A percentile compares a stretch with the other conserved stretches of the same genome.
Evolutionary conservation across 2,797 vertebrate species (phyloP).

Genomic region (Sciurus vulgaris): DNA sequence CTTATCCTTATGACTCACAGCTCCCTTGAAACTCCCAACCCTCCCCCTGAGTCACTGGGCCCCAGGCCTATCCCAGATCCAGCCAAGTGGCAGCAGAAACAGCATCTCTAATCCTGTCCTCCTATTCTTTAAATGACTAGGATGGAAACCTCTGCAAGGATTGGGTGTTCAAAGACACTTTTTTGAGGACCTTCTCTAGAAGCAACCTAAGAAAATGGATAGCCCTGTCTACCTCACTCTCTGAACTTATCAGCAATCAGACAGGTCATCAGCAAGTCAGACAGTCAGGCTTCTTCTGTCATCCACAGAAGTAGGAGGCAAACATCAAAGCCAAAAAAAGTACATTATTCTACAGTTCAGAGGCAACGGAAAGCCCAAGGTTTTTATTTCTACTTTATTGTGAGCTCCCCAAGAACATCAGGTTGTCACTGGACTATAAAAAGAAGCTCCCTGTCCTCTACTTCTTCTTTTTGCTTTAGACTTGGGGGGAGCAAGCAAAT

Average conservation of each 20-base stretch:
- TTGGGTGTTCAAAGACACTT: conserved; percentile 42
- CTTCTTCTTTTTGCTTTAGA: conserved; percentile 44
- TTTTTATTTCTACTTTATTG: conserved; percentile 40
- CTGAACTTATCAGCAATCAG: conserved; percentile 38
- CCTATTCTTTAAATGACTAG: conserved; percentile 50
- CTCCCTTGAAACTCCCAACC: conserved; percentile 75
- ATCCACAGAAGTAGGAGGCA: conserved; percentile 43
- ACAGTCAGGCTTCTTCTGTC: conserved; percentile 31
- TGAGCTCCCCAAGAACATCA: background rate
- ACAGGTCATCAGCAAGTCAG: background rate
- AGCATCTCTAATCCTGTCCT: conserved; percentile 58
- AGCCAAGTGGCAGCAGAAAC: conserved; percentile 51
- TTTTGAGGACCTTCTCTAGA: conserved; percentile 33
- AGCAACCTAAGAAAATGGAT: conserved; percentile 57
- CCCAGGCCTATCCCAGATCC: conserved; percentile 9
- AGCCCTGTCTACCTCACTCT: background rate
- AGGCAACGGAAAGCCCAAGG: background rate
- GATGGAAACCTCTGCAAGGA: conserved; percentile 36
- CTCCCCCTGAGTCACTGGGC: conserved; percentile 69
- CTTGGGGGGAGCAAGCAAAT: conserved; percentile 54
- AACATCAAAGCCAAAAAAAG: conserved; percentile 50
- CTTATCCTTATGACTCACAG: conserved; percentile 76
- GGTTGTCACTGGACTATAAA: conserved; percentile 35
- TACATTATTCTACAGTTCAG: background rate
- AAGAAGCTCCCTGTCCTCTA: background rate